phyloP scores from a whole-genome alignment of 2,113 vertebrate genomes.

The Lontra canadensis region DNA sequence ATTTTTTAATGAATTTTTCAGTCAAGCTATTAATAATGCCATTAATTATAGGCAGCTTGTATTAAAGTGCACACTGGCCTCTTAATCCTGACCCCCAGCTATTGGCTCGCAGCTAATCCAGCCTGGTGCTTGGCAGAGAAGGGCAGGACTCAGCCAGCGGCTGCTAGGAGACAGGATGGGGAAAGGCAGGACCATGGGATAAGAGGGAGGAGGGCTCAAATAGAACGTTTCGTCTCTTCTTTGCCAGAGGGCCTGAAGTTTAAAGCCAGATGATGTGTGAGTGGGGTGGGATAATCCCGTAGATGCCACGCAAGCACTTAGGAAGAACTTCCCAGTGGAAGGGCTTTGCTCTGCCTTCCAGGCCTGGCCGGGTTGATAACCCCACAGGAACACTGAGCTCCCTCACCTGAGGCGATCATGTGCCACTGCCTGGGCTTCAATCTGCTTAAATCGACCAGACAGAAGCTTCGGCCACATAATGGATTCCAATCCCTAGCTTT shows the following conservation, averaged over 20 bases:
- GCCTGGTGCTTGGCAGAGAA: conserved; percentile 92
- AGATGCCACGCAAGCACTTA: conserved; percentile 85
- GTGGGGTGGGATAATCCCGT: conserved; percentile 90
- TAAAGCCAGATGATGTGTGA: conserved; percentile 93
- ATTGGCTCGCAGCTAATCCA: conserved; percentile 98
- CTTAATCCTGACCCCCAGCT: conserved; percentile 99
- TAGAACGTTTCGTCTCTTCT: conserved; percentile 80
- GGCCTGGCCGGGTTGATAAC: conserved; percentile 92
- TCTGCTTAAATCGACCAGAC: conserved; percentile 85
- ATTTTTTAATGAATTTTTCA: conserved; percentile 99
- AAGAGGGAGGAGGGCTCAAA: conserved; percentile 77
- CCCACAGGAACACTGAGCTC: conserved; percentile 87
- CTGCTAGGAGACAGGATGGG: conserved; percentile 80
- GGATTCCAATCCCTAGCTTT: conserved; percentile 76
- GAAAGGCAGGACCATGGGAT: conserved; percentile 82
- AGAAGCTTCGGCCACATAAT: conserved; percentile 79
- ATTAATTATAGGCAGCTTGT: conserved; percentile 99
- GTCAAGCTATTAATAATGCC: conserved; percentile 99
- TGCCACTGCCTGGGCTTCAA: conserved; percentile 82
- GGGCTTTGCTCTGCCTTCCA: conserved; percentile 90
- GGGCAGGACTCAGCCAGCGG: conserved; percentile 87
- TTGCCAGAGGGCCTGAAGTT: conserved; percentile 92
- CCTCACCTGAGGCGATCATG: conserved; percentile 90
- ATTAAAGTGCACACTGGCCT: conserved; percentile 95
- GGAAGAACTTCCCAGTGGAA: conserved; percentile 86